phyloP scores from a whole-genome alignment of 1,140 invertebrate species.

The Nymphalis io region DNA sequence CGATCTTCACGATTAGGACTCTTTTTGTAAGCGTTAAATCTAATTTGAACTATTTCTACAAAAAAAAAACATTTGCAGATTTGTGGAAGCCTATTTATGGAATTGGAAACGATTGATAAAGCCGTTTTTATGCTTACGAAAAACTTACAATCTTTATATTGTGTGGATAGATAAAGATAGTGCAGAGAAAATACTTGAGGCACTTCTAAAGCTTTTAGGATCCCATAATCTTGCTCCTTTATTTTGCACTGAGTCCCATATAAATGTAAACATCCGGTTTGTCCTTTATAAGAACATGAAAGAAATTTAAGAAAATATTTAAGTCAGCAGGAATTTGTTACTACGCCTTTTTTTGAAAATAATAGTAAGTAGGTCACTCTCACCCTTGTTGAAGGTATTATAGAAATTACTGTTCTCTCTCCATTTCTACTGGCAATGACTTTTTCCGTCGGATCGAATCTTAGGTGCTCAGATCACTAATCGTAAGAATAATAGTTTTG shows the following conservation, averaged over 20 bases:
- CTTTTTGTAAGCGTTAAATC: no score
- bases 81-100: no score
- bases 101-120: not conserved
- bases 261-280: slow-evolving; percentile 4
- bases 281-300: slow-evolving; percentile 1
- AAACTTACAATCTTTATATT: not conserved
- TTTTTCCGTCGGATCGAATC: no score
- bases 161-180: not conserved
- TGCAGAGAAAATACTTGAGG: not conserved
- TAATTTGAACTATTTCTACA: no score
- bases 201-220: slow-evolving; percentile 5
- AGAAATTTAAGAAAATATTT: not conserved
- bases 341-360: not conserved
- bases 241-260: not conserved
- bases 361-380: no score
- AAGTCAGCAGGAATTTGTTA: not conserved
- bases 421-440: no score
- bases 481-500: no score
- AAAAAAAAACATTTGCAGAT: no score
- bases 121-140: not conserved
- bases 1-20: no score
- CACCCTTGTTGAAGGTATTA: no score
- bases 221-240: slow-evolving; percentile 9
- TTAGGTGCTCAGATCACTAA: no score
- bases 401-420: no score